phyloP scores from a whole-genome alignment of 2,113 vertebrate species.

The Serilophus lunatus region DNA sequence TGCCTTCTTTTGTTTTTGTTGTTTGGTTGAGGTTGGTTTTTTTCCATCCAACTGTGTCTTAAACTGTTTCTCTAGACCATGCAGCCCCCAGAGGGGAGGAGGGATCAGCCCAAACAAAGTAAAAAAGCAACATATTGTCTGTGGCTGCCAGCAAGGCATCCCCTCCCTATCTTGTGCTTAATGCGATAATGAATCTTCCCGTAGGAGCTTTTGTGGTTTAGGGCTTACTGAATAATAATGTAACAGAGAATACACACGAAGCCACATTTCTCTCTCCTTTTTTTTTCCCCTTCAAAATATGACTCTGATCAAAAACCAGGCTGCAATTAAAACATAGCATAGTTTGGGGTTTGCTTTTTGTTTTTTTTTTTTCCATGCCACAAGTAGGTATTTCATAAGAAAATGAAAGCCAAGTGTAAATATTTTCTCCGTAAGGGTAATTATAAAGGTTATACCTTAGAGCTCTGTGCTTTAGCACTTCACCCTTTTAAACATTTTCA shows the following conservation, averaged over 20 bases:
- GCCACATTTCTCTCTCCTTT: slow-evolving; percentile 21
- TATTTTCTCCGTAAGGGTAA: background rate
- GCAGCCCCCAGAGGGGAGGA: background rate
- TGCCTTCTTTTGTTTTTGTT: background rate
- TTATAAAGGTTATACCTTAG: background rate
- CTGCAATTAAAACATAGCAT: slow-evolving; percentile 56
- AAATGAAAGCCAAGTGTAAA: background rate
- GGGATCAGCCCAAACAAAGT: slow-evolving; percentile 27
- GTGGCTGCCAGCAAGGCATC: slow-evolving; percentile 59
- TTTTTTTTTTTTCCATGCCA: background rate
- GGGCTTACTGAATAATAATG: background rate
- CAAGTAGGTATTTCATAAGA: background rate
- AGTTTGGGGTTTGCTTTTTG: background rate
- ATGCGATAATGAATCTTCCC: slow-evolving; percentile 59
- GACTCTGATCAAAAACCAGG: slow-evolving; percentile 34
- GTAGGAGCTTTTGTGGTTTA: slow-evolving; percentile 63
- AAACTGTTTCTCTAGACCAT: slow-evolving; percentile 57
- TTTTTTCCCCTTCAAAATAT: background rate
- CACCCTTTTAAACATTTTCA: background rate
- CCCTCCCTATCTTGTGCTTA: slow-evolving; percentile 53
- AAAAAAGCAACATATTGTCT: slow-evolving; percentile 50
- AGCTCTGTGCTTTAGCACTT: background rate
- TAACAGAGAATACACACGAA: slow-evolving; percentile 22
- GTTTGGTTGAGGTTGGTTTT: background rate
- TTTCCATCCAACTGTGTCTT: slow-evolving; percentile 1